Base-by-base conservation (phyloP, 2,113 vertebrate genomes). In the Protobothrops mucrosquamatus region DNA sequence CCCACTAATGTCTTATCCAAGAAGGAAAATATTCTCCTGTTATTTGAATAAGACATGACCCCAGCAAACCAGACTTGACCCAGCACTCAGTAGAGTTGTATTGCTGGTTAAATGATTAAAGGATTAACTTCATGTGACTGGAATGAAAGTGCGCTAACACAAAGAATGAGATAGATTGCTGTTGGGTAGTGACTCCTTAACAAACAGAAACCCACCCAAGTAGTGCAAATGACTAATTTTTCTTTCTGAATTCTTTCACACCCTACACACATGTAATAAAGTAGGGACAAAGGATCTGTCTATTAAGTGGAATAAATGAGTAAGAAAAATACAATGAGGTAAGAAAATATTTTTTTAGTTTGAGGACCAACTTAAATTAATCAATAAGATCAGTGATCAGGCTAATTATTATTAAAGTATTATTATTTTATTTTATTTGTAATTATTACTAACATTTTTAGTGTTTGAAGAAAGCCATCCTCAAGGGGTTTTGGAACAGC, bases 221-320 rank as follows among this genome's bases (percentile, higher is more conserved):
- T 93, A 88, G 96, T 92, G 95, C 3, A 93, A 96, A 95, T 97
- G 97, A 98, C 95, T 97, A 97, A 97, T 87, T 48, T 39, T 88
- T 57, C 56, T 94, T 88, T 94, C 93, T 93, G 93, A 11, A 55
- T 93, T 92, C 90, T 34, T 92, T 89, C 92, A 92, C 93, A 95
- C 95, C 96, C 96, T 96, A 95, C 94, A 95, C 94, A 56, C 93
- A 96, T 96, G 97, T 95, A 95, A 97, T 96, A 97, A 85, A 94
- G 89, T 87, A 96, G 85, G 93, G 61, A 89, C 22, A 92, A 96
- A 91, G 94, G 94, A 69, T 87, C 54, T 92, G 92, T 54, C 39
- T 92, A 94, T 94, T 89, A 64, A 48, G 64, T 90, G 95, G 96
- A 96, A 85, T 54, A 69, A 89, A 93, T 94, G 93, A 95, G 81